Conservation (phyloP, 2,797 vertebrate species). For the Acipenser oxyrinchus region DNA sequence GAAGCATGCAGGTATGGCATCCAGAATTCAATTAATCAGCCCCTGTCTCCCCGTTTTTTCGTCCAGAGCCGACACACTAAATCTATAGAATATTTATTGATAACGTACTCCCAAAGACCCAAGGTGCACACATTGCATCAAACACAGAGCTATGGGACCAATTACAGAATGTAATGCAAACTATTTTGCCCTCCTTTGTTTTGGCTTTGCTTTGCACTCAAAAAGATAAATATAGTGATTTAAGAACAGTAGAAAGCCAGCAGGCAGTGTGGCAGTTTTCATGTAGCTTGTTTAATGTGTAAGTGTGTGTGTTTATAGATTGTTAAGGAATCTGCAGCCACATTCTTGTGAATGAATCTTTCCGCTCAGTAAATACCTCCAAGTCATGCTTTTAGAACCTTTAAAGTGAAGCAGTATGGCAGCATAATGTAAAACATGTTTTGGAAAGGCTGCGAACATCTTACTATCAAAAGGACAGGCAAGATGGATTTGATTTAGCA, state of each 20-base stretch:
- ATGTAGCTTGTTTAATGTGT: slow-evolving; percentile 14
- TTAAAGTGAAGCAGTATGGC: slow-evolving; percentile 13
- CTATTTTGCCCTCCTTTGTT: slow-evolving; percentile 12
- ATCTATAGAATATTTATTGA: not conserved
- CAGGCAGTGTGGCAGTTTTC: slow-evolving; percentile 31
- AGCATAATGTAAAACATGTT: slow-evolving; percentile 27
- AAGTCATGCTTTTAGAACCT: slow-evolving; percentile 23
- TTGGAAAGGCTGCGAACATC: slow-evolving; percentile 6
- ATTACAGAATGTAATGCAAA: slow-evolving; percentile 21
- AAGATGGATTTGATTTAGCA: slow-evolving; percentile 14
- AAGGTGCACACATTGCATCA: not conserved
- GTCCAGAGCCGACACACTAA: not conserved
- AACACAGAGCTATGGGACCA: slow-evolving; percentile 19
- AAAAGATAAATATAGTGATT: slow-evolving; percentile 44
- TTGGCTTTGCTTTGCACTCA: slow-evolving; percentile 27
- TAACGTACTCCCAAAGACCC: fast-evolving
- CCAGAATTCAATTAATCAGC: not conserved
- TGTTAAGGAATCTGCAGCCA: slow-evolving; percentile 9
- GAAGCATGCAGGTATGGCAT: slow-evolving; percentile 70
- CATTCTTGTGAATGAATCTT: slow-evolving; percentile 21
- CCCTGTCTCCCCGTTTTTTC: slow-evolving; percentile 2
- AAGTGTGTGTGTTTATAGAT: slow-evolving; percentile 18
- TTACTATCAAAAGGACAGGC: slow-evolving; percentile 30
- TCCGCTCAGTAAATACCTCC: slow-evolving; percentile 21
- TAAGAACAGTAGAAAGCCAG: slow-evolving; percentile 35